Percentiles rank a stretch among this genome's conserved stretches.
Conservation (phyloP, 2,113 vertebrate genomes). For the Prolemur simus region DNA sequence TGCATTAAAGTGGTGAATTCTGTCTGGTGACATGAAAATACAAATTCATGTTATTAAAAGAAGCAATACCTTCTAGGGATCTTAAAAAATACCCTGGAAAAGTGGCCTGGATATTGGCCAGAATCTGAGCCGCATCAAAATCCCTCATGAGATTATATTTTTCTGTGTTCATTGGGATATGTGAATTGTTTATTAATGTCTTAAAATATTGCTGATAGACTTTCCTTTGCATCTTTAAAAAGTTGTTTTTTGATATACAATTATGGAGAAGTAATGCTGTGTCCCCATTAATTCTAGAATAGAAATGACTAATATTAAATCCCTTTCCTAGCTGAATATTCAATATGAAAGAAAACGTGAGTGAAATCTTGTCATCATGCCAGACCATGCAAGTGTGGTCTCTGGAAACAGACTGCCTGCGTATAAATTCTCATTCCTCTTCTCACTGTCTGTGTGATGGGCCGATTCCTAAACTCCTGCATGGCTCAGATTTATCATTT, state of each 20-base stretch:
- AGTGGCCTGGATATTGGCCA: background rate
- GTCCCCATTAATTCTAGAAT: background rate
- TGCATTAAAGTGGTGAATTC: background rate
- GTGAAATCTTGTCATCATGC: background rate
- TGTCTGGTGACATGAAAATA: background rate
- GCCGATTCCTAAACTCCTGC: background rate
- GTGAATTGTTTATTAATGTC: background rate
- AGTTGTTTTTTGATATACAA: background rate
- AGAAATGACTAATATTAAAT: conserved; percentile 3
- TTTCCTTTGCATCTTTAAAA: background rate
- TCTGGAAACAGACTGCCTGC: background rate
- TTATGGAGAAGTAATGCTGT: background rate
- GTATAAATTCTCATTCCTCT: background rate
- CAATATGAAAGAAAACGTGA: background rate
- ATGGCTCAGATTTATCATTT: background rate
- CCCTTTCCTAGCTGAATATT: background rate
- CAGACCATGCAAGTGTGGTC: background rate
- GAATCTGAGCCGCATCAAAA: background rate
- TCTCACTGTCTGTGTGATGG: background rate
- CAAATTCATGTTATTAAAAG: background rate
- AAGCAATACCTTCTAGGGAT: background rate
- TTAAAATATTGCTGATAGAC: background rate
- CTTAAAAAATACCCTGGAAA: background rate
- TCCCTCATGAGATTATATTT: background rate
- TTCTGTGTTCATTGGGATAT: background rate